A percentile compares a stretch with the other conserved stretches of the same genome.
Conservation (phyloP, 2,888 invertebrate genomes). For the Zaprionus bogoriensis region DNA sequence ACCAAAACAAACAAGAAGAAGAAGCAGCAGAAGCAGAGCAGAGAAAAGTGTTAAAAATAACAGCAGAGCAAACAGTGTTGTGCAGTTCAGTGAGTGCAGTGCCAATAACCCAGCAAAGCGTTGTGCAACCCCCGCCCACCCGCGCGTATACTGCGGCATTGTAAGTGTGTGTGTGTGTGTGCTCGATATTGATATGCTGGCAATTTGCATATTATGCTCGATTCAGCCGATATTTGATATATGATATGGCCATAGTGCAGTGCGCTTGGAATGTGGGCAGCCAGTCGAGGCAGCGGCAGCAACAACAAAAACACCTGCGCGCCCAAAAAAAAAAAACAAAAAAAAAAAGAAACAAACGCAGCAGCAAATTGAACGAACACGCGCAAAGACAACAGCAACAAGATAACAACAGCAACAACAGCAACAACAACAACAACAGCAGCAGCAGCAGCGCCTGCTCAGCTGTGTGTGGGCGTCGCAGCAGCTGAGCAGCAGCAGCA, state of each 20-base stretch:
- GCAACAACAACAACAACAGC: conserved; percentile 25
- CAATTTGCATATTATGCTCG: conserved; percentile 58
- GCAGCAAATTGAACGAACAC: conserved; percentile 49
- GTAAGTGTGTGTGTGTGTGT: conserved; percentile 34
- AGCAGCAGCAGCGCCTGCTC: neutral
- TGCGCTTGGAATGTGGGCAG: conserved; percentile 67
- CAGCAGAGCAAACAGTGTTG: conserved; percentile 24
- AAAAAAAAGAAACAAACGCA: conserved; percentile 20
- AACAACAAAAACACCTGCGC: conserved; percentile 45
- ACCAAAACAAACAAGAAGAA: conserved; percentile 7
- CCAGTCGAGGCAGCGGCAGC: conserved; percentile 37
- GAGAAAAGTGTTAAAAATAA: neutral
- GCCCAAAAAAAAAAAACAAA: conserved; percentile 34
- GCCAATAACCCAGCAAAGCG: conserved; percentile 36
- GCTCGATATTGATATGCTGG: conserved; percentile 52
- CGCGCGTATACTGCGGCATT: neutral
- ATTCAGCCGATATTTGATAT: conserved; percentile 51
- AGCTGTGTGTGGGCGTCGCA: conserved; percentile 56
- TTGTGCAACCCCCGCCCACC: neutral
- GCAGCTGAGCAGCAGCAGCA: conserved; percentile 37
- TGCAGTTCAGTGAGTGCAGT: conserved; percentile 52
- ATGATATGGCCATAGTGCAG: conserved; percentile 50
- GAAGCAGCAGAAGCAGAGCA: conserved; percentile 10
- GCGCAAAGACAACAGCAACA: conserved; percentile 43
- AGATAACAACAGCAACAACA: conserved; percentile 31